These are phyloP conservation scores for Ceratosolen fusciceps DNA, from an alignment of 1,140 invertebrate species.

Conservation along the genomic window DNA sequence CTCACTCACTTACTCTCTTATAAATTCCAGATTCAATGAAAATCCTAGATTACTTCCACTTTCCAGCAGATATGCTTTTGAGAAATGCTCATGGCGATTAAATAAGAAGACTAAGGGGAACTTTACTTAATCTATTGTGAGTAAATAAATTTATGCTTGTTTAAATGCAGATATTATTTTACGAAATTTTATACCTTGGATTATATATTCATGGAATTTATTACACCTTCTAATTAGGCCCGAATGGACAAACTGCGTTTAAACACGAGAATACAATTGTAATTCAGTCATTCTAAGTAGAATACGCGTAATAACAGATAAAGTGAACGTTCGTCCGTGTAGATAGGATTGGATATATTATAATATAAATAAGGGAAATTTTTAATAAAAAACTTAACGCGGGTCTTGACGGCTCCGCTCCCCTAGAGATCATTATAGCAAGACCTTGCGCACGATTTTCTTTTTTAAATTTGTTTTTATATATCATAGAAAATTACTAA, in stretches of 20 bases:
- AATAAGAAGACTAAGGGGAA: too few species aligned
- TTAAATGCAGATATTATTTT: not conserved
- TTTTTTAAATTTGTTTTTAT: too few species aligned
- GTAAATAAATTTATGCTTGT: not conserved
- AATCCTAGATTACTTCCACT: too few species aligned
- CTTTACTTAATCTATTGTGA: too few species aligned
- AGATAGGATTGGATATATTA: not conserved
- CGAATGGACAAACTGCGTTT: not conserved
- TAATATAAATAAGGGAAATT: not conserved
- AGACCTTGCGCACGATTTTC: too few species aligned
- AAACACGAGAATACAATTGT: not conserved
- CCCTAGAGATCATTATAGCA: not conserved
- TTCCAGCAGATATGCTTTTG: too few species aligned
- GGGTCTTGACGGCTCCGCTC: too few species aligned
- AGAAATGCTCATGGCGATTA: too few species aligned
- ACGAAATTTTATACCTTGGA: not conserved
- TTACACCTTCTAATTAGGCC: not conserved
- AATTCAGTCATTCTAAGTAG: not conserved
- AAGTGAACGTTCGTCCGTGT: not conserved
- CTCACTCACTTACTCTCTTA: too few species aligned
- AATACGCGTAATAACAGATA: not conserved
- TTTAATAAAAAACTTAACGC: not conserved
- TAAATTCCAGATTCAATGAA: too few species aligned
- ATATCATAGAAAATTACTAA: too few species aligned
- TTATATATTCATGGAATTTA: not conserved